A percentile compares a stretch with the other conserved stretches of the same genome.
Evolutionary conservation across 2,888 invertebrate species (phyloP).

Genomic region (Acronicta psi): DNA sequence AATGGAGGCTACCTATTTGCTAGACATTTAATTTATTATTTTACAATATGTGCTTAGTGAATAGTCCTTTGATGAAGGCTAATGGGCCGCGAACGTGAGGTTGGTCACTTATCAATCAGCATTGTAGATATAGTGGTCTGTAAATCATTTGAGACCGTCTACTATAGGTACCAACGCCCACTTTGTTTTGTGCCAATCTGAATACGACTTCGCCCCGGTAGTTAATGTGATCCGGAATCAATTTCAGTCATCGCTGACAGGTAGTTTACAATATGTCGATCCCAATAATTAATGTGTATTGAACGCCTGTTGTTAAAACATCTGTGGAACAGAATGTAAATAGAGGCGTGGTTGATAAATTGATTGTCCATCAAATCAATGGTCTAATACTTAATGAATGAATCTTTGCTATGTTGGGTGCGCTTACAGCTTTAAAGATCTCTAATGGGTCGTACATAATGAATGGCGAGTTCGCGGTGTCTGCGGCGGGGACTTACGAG

Average conservation of each 20-base stretch:
- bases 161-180: constrained; percentile 70
- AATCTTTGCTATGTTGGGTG: constrained; percentile 44
- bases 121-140: constrained; percentile 60
- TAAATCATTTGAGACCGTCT: constrained; percentile 72
- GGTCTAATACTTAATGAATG: constrained; percentile 16
- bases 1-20: constrained; percentile 45
- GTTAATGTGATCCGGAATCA: constrained; percentile 67
- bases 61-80: constrained; percentile 76
- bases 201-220: constrained; percentile 66
- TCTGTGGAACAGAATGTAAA: constrained; percentile 26
- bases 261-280: constrained; percentile 58
- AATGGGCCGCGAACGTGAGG: constrained; percentile 76
- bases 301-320: constrained; percentile 34
- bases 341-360: constrained; percentile 28
- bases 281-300: constrained; percentile 56
- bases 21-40: constrained; percentile 58
- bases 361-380: constrained; percentile 27
- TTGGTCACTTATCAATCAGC: constrained; percentile 78
- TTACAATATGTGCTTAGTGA: constrained; percentile 52
- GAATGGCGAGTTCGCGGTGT: constrained; percentile 95
- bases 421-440: constrained; percentile 92
- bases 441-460: constrained; percentile 93
- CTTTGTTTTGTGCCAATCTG: constrained; percentile 67
- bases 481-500: constrained; percentile 92
- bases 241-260: constrained; percentile 63